Base-by-base conservation (phyloP, 1,140 invertebrate genomes). In the Nautilus pompilius region DNA sequence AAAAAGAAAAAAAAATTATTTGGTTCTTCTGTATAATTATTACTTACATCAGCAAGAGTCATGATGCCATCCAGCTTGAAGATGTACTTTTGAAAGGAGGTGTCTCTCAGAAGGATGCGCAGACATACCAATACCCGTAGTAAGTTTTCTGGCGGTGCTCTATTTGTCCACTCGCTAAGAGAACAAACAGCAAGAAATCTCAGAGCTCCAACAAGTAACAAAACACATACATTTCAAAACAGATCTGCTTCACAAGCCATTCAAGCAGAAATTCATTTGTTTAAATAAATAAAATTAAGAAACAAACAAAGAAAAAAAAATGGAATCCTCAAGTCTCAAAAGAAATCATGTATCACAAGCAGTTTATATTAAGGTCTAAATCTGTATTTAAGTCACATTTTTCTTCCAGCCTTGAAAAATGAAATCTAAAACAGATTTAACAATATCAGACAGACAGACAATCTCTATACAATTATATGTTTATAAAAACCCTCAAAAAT, bases 101-200 rank as follows among this genome's bases (percentile, higher is more conserved):
- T 56, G 60, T 82, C 81, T 45, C 81, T 67, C 70, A 81, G 74
- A 28, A 81, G 53, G 17, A 82, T 81, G 29, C 81, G 69, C n/a
- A 82, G 58, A 63, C 75, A 80, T 28, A 76, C 71, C 28, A 82
- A 51, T 29, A 82, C 66, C 17, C 73, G 66, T 17, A 81, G 66
- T 30, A 82, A 73, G 60, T 75, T 78, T 58, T 82, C 78, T 62
- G 72, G 71, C 22, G 75, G 71, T 30, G 79, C 71, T 24, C 62
- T 51, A 3, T 62, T 61, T 46, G 73, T 72, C 80, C 79, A 82
- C 46, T 75, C 71, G 61, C 80, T 82, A 65, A 5, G 62, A 66
- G 63, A 33, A 70, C 26, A 57, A 30, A 49, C 36, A 32, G 3
- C 24, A 59, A 32, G 33, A 20, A 30, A 32, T 30, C 10, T n/a